These are phyloP conservation scores for Odocoileus virginianus DNA, from an alignment of 2,113 vertebrate species.

Conservation along the genomic window DNA sequence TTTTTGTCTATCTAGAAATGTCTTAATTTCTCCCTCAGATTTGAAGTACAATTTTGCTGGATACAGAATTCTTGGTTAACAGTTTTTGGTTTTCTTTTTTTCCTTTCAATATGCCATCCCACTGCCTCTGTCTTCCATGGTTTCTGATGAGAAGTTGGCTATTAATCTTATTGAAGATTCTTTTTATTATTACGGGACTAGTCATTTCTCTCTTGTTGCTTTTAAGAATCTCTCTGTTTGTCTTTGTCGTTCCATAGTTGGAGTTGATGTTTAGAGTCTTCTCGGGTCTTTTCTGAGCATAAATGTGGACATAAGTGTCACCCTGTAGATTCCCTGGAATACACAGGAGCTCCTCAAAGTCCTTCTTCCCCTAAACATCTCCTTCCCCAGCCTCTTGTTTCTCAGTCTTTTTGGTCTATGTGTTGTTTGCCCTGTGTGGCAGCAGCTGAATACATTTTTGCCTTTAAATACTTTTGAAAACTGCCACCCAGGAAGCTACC, in stretches of 20 bases:
- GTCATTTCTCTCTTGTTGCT: neutral
- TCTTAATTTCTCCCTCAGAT: neutral
- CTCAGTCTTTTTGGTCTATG: neutral
- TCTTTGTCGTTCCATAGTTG: neutral
- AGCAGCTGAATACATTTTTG: neutral
- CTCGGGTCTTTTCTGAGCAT: neutral
- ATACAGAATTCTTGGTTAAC: neutral
- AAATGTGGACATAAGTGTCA: neutral
- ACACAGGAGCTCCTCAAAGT: neutral
- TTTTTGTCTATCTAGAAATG: neutral
- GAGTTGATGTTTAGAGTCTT: neutral
- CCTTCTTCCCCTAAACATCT: neutral
- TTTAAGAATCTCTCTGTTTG: neutral
- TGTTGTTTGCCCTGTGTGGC: neutral
- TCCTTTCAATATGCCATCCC: neutral
- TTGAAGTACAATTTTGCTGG: neutral
- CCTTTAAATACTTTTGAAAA: neutral
- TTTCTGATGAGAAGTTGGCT: neutral
- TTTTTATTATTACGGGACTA: neutral
- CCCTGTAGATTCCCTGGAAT: neutral
- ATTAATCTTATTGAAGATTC: neutral
- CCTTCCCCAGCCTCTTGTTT: neutral
- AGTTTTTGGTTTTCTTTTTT: neutral
- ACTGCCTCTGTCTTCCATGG: neutral
- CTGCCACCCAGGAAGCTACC: neutral